Percentiles rank a stretch among this genome's conserved stretches.
These are phyloP conservation scores for Geococcyx californianus DNA, from an alignment of 2,113 vertebrate genomes.

Conservation along the genomic window DNA sequence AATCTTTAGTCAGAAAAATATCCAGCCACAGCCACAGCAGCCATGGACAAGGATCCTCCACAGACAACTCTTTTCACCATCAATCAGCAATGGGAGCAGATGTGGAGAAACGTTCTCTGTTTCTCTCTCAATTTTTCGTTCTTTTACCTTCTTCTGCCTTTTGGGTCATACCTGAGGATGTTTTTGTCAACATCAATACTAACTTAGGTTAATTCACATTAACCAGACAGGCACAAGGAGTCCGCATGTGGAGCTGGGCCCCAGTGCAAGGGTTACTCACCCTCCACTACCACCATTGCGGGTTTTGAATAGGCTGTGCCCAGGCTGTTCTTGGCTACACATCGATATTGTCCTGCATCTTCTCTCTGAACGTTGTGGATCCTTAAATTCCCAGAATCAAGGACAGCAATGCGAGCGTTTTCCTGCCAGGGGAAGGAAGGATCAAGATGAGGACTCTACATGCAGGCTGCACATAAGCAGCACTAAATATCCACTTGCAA, in stretches of 20 bases:
- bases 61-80: neutral
- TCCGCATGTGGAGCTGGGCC: neutral
- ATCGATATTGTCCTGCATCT: constrained; percentile 93
- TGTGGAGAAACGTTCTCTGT: neutral
- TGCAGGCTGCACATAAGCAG: neutral
- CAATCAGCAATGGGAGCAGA: neutral
- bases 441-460: neutral
- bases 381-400: constrained; percentile 92
- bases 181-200: neutral
- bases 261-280: constrained; percentile 61
- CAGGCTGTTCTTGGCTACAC: constrained; percentile 95
- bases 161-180: neutral
- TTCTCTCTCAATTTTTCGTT: neutral
- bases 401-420: constrained; percentile 85
- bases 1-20: neutral
- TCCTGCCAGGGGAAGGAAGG: constrained; percentile 71
- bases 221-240: fast-evolving
- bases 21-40: neutral
- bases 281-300: constrained; percentile 90
- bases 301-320: constrained; percentile 91
- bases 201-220: neutral
- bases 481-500: neutral
- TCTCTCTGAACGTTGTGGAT: constrained; percentile 93
- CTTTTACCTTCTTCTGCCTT: neutral
- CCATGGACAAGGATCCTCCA: neutral